phyloP scores from a whole-genome alignment of 1,140 invertebrate genomes.

The Holcopasites calliopsidis region DNA sequence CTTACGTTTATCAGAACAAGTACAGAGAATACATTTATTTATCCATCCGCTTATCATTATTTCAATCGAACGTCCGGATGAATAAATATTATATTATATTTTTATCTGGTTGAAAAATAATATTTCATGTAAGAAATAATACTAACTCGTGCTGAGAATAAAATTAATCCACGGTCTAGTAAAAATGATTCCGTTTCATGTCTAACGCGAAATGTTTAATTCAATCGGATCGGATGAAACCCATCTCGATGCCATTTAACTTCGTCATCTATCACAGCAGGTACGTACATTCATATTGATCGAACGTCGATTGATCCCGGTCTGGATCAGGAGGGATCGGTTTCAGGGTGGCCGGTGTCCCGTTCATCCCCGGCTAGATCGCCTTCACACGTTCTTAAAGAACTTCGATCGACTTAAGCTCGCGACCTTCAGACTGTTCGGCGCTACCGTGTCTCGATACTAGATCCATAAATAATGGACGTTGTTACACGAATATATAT shows the following conservation, averaged over 20 bases:
- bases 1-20: too few species aligned
- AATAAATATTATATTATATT: too few species aligned
- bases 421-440: conserved; percentile 52
- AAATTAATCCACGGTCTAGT: background rate
- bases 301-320: background rate
- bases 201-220: background rate
- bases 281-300: too few species aligned
- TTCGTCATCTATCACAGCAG: background rate
- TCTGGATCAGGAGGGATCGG: conserved; percentile 12
- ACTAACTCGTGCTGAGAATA: background rate
- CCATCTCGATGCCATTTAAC: background rate
- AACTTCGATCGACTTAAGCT: conserved; percentile 44
- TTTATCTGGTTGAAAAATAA: too few species aligned
- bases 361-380: background rate
- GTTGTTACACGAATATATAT: too few species aligned
- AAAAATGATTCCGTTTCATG: background rate
- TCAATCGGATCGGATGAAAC: conserved; percentile 2
- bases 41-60: too few species aligned
- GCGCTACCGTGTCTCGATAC: conserved; percentile 38
- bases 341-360: background rate
- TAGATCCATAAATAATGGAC: conserved; percentile 23
- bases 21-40: too few species aligned
- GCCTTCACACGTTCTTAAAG: background rate
- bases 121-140: background rate
- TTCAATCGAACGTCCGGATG: too few species aligned